A percentile compares a stretch with the other conserved stretches of the same genome.
phyloP scores from a whole-genome alignment of 2,797 vertebrate genomes.

The Acropternis orthonyx region DNA sequence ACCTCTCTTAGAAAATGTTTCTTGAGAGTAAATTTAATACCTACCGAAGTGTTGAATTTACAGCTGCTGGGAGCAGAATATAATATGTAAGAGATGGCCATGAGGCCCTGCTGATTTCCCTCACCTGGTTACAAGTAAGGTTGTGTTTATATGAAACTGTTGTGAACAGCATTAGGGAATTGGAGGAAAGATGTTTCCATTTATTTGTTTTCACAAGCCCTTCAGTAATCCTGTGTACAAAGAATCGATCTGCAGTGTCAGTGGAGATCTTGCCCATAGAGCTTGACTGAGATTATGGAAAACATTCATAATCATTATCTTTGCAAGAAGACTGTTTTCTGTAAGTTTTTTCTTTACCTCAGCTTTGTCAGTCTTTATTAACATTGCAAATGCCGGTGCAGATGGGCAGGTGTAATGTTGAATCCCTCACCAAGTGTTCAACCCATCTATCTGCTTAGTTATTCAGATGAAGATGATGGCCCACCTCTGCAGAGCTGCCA shows the following conservation, averaged over 20 bases:
- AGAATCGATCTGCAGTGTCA: background rate
- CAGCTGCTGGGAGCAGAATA: conserved; percentile 37
- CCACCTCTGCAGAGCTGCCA: background rate
- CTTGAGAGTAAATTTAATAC: conserved; percentile 61
- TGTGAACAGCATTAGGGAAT: background rate
- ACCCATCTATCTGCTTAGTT: background rate
- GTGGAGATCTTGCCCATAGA: background rate
- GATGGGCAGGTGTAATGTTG: accelerated
- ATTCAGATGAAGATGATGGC: background rate
- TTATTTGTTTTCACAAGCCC: background rate
- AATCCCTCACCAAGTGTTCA: background rate
- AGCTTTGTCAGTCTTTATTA: background rate
- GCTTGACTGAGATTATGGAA: background rate
- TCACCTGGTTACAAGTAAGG: conserved; percentile 29
- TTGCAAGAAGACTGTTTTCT: background rate
- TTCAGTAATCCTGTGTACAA: background rate
- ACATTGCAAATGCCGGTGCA: background rate
- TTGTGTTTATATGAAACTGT: conserved; percentile 15
- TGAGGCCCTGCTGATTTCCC: conserved; percentile 15
- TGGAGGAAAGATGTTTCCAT: conserved; percentile 13
- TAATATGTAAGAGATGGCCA: conserved; percentile 22
- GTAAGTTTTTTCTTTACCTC: background rate
- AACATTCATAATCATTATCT: background rate
- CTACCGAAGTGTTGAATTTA: conserved; percentile 46
- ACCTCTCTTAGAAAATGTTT: conserved; percentile 57